A percentile compares a stretch with the other conserved stretches of the same genome.
phyloP scores from a whole-genome alignment of 2,797 vertebrate species.

The Smutsia gigantea region DNA sequence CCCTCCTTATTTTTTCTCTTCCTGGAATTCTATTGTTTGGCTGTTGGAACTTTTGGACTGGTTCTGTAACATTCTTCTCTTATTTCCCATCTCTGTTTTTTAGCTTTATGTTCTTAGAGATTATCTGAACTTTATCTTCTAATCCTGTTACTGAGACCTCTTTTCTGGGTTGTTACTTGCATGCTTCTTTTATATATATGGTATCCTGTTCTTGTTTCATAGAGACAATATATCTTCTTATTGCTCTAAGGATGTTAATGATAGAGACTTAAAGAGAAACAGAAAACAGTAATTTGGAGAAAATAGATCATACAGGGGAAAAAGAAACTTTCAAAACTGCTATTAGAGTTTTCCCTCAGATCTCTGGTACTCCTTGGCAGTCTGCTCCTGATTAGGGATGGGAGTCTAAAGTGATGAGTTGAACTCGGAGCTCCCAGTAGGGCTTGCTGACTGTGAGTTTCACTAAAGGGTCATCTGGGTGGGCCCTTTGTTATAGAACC shows the following conservation, averaged over 20 bases:
- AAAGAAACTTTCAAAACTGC: background rate
- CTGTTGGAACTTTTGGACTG: background rate
- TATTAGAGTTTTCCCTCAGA: background rate
- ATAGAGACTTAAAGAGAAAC: background rate
- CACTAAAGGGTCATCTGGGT: background rate
- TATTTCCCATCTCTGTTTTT: background rate
- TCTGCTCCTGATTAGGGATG: background rate
- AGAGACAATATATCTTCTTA: background rate
- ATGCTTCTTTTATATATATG: background rate
- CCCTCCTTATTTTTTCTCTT: background rate
- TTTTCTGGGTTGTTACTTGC: background rate
- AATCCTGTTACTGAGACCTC: background rate
- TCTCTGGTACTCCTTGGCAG: background rate
- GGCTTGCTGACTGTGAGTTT: background rate
- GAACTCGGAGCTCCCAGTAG: background rate
- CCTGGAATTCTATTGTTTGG: background rate
- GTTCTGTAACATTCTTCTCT: background rate
- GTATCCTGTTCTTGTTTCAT: background rate
- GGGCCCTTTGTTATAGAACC: background rate
- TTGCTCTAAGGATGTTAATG: background rate
- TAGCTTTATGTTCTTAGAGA: background rate
- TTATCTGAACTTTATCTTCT: constrained; percentile 1
- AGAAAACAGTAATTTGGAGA: background rate
- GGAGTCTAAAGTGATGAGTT: background rate
- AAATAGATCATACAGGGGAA: background rate